These are phyloP conservation scores for Gavialis gangeticus DNA, from an alignment of 2,113 vertebrate genomes.

Conservation along the genomic window DNA sequence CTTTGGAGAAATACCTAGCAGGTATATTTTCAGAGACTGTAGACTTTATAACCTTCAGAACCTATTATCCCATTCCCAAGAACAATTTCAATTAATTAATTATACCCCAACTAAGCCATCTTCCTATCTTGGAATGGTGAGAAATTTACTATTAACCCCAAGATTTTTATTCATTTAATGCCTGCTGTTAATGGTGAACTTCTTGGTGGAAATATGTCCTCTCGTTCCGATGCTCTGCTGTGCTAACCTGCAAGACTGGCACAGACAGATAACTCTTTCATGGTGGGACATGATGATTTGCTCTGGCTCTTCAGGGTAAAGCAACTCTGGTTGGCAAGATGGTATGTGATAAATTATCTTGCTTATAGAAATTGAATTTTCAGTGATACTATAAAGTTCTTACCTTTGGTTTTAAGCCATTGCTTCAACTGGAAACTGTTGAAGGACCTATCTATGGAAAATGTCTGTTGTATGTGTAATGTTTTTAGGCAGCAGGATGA, in stretches of 20 bases:
- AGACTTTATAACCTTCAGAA: constrained; percentile 7
- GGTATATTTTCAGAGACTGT: constrained; percentile 61
- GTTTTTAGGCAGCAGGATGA: neutral
- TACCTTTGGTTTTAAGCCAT: constrained; percentile 15
- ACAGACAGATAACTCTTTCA: constrained; percentile 2
- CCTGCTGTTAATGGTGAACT: constrained; percentile 3
- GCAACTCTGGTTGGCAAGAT: neutral
- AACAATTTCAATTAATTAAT: constrained; percentile 63
- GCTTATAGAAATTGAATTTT: constrained; percentile 5
- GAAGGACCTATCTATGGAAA: constrained; percentile 14
- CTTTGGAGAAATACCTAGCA: constrained; percentile 59
- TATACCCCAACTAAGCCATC: constrained; percentile 22
- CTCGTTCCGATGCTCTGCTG: constrained; percentile 3
- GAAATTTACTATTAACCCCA: constrained; percentile 28
- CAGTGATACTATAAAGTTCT: constrained; percentile 15
- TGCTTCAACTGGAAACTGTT: neutral
- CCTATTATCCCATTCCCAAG: constrained; percentile 41
- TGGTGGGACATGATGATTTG: neutral
- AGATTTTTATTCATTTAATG: neutral
- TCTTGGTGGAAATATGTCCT: constrained; percentile 14
- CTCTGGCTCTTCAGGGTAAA: neutral
- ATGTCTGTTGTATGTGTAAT: neutral
- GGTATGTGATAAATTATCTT: neutral
- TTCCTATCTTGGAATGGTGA: constrained; percentile 26
- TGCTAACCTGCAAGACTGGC: neutral